Base-by-base conservation (phyloP, 2,888 invertebrate genomes). In the Athalia circularis region DNA sequence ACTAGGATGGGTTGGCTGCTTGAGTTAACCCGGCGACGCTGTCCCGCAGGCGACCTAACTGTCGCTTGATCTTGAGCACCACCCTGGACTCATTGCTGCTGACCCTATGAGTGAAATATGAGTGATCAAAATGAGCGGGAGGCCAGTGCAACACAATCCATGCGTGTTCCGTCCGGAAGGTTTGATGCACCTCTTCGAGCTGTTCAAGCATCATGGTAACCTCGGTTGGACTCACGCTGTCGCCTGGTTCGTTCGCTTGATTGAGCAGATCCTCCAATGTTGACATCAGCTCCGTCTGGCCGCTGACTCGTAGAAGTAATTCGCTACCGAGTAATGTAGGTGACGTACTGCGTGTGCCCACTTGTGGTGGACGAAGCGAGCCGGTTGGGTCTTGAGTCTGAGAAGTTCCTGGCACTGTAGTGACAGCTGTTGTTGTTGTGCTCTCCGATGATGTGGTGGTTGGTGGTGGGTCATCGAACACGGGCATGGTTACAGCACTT, bases 151-250 rank as follows among this genome's bases (percentile, higher is more conserved):
- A 65, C 5, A 65, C 65, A 1, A 65, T 4, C 47, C 65, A 65
- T n/a, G 65, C 11, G 65, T 48, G 65, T 47, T 65, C 48, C 4
- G 47, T 48, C 1, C 65, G 65, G 65, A 47, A 65, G 6, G 65
- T 7, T n/a, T 47, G 47, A 65, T 65, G 48, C 2, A 47, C 4
- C 47, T 65, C 65, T 3, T 65, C 65, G 5, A 65, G 48, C 43
- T 65, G 65, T 4, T 65, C 65, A 48, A 65, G 65, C 65, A 65
- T 65, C 65, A 65, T 48, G 48, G 3, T 65, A 48, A 65, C 48
- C 48, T 65, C 65, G 3, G 65, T 65, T 8, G n/a, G 43, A 3
- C n/a, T 47, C 2, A 65, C 11, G 8, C 11, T 4, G n/a, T 65
- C 65, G 47, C 11, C 7, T 6, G 65, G 65, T 4, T 65, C 65